A percentile compares a stretch with the other conserved stretches of the same genome.
Conservation (phyloP, 2,888 invertebrate genomes). For the Hipparchia semele region DNA sequence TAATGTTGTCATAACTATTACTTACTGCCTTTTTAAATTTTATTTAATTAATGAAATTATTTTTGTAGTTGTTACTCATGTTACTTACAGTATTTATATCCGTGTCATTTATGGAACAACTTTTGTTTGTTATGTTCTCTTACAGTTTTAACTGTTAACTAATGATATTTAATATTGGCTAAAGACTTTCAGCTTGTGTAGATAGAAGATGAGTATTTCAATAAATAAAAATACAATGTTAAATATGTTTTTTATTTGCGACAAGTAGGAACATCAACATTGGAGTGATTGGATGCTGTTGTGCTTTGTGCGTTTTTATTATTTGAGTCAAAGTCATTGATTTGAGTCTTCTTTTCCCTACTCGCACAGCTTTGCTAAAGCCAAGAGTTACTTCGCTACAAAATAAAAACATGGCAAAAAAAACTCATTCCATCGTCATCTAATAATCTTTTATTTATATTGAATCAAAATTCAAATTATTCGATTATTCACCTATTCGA, state of each 20-base stretch:
- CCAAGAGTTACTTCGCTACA: too few species aligned
- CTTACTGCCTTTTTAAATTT: slow-evolving; percentile 14
- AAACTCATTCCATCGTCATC: background rate
- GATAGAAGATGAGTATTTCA: slow-evolving; percentile 59
- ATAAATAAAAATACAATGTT: slow-evolving; percentile 30
- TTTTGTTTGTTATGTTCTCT: slow-evolving; percentile 5
- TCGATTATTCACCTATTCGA: too few species aligned
- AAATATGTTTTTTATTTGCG: background rate
- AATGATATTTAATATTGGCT: slow-evolving; percentile 45
- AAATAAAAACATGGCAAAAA: background rate
- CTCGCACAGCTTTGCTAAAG: too few species aligned
- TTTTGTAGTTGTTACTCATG: slow-evolving; percentile 24
- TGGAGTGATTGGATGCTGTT: too few species aligned
- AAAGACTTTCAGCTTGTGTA: slow-evolving; percentile 56
- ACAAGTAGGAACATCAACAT: too few species aligned
- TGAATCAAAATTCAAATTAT: too few species aligned
- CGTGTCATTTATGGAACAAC: slow-evolving; percentile 11
- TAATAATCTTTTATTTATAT: too few species aligned
- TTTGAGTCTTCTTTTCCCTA: too few species aligned
- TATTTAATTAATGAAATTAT: slow-evolving; percentile 25
- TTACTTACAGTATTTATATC: slow-evolving; percentile 25
- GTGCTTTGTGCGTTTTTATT: too few species aligned
- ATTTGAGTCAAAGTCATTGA: too few species aligned
- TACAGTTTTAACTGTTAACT: slow-evolving; percentile 54
- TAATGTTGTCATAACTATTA: background rate